phyloP scores from a whole-genome alignment of 2,797 vertebrate genomes.

The Limnodromus scolopaceus region DNA sequence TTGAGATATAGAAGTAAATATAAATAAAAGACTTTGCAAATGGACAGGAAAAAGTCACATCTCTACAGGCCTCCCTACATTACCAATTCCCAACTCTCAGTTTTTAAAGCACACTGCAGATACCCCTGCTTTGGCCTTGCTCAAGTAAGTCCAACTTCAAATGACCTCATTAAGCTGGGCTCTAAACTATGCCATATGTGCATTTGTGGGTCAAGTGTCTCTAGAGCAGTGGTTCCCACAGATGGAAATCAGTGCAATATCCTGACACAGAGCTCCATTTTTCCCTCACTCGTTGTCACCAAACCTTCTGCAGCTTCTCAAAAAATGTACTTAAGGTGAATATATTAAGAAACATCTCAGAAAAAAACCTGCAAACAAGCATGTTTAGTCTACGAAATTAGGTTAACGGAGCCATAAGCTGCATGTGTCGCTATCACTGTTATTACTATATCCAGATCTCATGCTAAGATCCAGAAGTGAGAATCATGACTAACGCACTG shows the following conservation, averaged over 20 bases:
- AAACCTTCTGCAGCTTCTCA: neutral
- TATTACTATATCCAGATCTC: neutral
- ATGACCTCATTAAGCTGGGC: neutral
- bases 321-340: neutral
- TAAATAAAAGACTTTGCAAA: neutral
- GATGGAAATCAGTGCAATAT: neutral
- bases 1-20: neutral
- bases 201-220: neutral
- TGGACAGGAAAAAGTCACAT: fast-evolving
- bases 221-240: neutral
- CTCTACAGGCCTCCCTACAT: neutral
- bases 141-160: neutral
- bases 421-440: neutral
- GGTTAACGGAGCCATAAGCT: neutral
- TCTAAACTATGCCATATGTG: neutral
- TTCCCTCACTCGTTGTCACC: neutral
- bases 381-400: neutral
- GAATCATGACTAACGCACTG: neutral
- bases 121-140: neutral
- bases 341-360: neutral
- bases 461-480: neutral
- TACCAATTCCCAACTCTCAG: neutral
- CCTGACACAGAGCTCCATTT: neutral
- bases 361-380: neutral
- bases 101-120: neutral